phyloP scores from a whole-genome alignment of 2,888 invertebrate species.

The Julus scandinavius region DNA sequence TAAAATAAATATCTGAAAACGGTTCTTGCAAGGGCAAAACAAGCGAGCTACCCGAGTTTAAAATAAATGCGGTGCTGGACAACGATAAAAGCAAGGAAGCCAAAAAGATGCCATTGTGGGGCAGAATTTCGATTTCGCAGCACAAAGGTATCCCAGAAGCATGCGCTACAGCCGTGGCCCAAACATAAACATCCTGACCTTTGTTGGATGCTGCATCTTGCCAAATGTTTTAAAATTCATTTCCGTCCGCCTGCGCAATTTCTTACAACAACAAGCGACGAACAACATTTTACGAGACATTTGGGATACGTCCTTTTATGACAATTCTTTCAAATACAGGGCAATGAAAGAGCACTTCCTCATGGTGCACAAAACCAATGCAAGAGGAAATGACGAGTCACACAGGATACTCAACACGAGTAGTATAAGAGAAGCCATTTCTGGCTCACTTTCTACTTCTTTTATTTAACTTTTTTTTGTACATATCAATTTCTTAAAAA shows the following conservation, averaged over 20 bases:
- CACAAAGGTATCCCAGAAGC: background rate
- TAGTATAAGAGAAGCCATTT: no score
- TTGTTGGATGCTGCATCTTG: background rate
- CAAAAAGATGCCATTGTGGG: conserved; percentile 3
- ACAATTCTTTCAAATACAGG: conserved; percentile 31
- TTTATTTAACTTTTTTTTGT: no score
- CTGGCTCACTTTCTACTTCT: no score
- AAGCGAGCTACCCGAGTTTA: background rate
- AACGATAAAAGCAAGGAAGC: background rate
- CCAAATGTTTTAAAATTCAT: conserved; percentile 30
- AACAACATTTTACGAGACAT: conserved; percentile 18
- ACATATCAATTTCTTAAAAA: no score
- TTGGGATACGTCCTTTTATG: conserved; percentile 17
- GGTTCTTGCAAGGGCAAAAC: background rate
- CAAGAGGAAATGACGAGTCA: background rate
- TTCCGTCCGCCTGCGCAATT: conserved; percentile 30
- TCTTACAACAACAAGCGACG: conserved; percentile 20
- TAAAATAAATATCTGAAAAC: conserved; percentile 39
- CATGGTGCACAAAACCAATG: background rate
- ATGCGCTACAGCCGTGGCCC: background rate
- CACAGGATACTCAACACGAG: background rate
- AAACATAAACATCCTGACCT: conserved; percentile 19
- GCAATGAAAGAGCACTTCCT: conserved; percentile 34
- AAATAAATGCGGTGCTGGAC: background rate
- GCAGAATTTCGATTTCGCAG: conserved; percentile 1